Evolutionary conservation across 2,888 invertebrate genomes (phyloP).

Genomic region (Icerya purchasi): DNA sequence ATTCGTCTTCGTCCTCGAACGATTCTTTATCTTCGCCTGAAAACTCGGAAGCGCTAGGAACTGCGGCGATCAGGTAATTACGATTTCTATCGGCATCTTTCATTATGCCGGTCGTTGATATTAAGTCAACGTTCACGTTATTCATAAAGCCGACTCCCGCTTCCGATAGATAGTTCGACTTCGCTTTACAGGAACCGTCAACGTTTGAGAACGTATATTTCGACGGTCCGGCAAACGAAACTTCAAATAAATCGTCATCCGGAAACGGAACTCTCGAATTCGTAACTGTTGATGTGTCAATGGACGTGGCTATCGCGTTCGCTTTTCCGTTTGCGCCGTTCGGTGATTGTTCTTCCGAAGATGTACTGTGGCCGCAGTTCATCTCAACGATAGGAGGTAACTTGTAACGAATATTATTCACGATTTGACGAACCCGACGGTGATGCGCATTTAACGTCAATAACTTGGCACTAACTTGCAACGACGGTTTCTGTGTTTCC

Average conservation of each 20-base stretch:
- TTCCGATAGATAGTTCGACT: not conserved
- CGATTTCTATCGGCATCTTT: not conserved
- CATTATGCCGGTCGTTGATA: not conserved
- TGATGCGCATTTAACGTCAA: not conserved
- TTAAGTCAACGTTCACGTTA: not conserved
- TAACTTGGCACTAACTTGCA: not conserved
- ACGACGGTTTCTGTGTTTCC: not conserved
- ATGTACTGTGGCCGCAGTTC: not conserved
- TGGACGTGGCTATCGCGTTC: too few relatives aligned
- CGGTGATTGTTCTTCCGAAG: not conserved
- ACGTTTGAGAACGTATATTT: not conserved
- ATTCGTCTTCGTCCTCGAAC: constrained; percentile 26
- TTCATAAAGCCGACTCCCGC: too few relatives aligned
- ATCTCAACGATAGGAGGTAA: not conserved
- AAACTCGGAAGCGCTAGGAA: not conserved
- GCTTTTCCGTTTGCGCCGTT: not conserved
- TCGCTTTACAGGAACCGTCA: not conserved
- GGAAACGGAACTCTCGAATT: not conserved
- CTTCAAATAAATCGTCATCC: not conserved
- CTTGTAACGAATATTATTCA: not conserved
- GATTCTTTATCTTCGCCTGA: not conserved
- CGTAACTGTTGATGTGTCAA: not conserved
- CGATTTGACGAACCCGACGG: not conserved
- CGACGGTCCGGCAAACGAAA: not conserved
- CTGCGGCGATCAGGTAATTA: not conserved